Evolutionary conservation across 2,797 vertebrate species (phyloP), one percentile per base, ranked within the genome.

Genomic region (Gymnothorax reevesii): DNA sequence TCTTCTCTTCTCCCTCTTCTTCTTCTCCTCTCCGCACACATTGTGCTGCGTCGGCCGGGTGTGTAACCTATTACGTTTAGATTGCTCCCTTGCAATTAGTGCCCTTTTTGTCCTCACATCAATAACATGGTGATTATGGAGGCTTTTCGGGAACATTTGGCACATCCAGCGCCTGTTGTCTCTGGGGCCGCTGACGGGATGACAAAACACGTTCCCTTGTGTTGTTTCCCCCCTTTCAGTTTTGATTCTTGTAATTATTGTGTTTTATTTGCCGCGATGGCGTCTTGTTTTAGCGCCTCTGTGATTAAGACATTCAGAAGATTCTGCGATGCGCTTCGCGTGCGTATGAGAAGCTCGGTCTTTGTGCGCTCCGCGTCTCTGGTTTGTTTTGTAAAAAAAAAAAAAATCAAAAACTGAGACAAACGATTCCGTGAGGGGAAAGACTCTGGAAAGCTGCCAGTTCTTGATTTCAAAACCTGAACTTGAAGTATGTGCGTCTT

Each of bases 31-130:
- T 94, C 94, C 92, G 91, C 94, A 94, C 93, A 97, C 97, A 99
- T 99, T 99, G 98, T 99, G 98, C 96, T 91, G 95, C 96, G 95
- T 97, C 97, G 97, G 97, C 98, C 97, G 98, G 98, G 97, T 99
- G 97, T 99, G 97, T 99, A 99, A 99, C 98, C 98, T 99, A 99
- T 99, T 99, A 98, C 98, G 97, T 98, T 97, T 96, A 98, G 96
- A 99, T 98, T 99, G 98, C 98, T 99, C 98, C 98, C 97, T 97
- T 98, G 98, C 98, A 99, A 99, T 99, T 99, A 99, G 98, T 97
- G 97, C 94, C 97, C 97, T 98, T 99, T 99, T 99, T 99, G 98
- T 99, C 98, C 97, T 99, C 97, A 96, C 97, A 99, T 99, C 98
- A 99, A 99, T 99, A 98, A 98, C 98, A 96, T 95, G 97, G 97